Conservation (phyloP, 2,888 invertebrate species). For the Pterobdella sp. region DNA sequence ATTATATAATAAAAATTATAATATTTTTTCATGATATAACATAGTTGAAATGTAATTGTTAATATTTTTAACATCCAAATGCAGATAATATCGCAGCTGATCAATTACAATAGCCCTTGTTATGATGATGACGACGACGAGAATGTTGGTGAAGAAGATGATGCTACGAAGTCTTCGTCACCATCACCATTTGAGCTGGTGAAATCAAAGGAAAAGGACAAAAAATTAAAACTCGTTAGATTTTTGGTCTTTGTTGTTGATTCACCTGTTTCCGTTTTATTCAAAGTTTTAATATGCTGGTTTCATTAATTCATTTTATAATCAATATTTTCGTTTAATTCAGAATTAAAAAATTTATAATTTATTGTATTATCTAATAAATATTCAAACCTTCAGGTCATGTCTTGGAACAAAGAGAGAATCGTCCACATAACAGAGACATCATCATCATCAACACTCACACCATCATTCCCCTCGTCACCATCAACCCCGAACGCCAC, state of each 20-base stretch:
- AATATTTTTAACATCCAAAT: too few species aligned
- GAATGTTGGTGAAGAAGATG: too few species aligned
- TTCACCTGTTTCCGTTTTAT: not conserved
- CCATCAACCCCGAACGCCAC: conserved; percentile 9
- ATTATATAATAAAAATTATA: not conserved
- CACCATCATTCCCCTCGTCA: not conserved
- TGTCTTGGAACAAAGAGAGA: conserved; percentile 4
- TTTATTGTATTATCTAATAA: not conserved
- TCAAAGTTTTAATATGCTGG: not conserved
- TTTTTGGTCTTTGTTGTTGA: not conserved
- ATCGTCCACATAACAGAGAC: not conserved
- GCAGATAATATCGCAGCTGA: too few species aligned
- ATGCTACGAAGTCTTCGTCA: too few species aligned
- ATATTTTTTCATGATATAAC: too few species aligned
- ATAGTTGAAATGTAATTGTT: too few species aligned
- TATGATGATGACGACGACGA: too few species aligned
- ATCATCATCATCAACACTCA: not conserved
- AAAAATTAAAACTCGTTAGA: not conserved
- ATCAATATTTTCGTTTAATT: too few species aligned
- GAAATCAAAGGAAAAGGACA: not conserved
- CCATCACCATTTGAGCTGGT: not conserved
- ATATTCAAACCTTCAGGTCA: not conserved
- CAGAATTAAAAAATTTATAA: too few species aligned
- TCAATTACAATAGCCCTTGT: too few species aligned
- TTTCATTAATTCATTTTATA: too few species aligned